Base-by-base conservation (phyloP, 2,113 vertebrate species). In the Zosterops pallidus region DNA sequence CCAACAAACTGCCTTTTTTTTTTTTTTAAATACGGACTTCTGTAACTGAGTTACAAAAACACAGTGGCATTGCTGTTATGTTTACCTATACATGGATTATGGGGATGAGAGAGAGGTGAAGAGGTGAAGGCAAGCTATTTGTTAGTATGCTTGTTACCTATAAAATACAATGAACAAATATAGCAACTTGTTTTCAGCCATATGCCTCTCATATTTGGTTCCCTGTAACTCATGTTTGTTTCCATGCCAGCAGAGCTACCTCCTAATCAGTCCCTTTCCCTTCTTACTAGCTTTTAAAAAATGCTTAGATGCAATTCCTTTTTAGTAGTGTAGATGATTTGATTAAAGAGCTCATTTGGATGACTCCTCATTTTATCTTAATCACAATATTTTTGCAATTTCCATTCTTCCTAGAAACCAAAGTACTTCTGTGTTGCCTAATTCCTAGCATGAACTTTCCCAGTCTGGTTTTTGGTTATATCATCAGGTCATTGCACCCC, bases 331-430 rank as follows among this genome's bases (percentile, higher is more conserved):
- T 28, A 46, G 37, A 69, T 64, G 15, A 50, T 72, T 16, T 87
- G 56, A 42, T 17, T 9, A 72, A 65, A 0, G 0, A 55, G 17
- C 9, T 68, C 24, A n/a, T 50, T 33, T 64, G 12, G 9, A 19
- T 44, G 9, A 59, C 12, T 75, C 14, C 9, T 75, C 3, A 3
- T 63, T 85, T 95, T 47, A 52, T 55, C 49, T 92, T 52, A 37
- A 33, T 81, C 12, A 62, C 12, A 53, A 5, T 28, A 44, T 75
- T 84, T 92, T 82, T 70, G 62, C 29, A 79, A 11, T 74, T 57
- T 55, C 24, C 8, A 0, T 71, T 91, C 52, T 82, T 91, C n/a
- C 31, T 94, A 65, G 42, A 94, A 89, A 81, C 20, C 12, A 21
- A 63, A 89, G 72, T n/a, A 67, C 35, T 75, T 87, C 17, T 55